Base-by-base conservation (phyloP, 2,888 invertebrate species). In the Malthinus flaveolus region DNA sequence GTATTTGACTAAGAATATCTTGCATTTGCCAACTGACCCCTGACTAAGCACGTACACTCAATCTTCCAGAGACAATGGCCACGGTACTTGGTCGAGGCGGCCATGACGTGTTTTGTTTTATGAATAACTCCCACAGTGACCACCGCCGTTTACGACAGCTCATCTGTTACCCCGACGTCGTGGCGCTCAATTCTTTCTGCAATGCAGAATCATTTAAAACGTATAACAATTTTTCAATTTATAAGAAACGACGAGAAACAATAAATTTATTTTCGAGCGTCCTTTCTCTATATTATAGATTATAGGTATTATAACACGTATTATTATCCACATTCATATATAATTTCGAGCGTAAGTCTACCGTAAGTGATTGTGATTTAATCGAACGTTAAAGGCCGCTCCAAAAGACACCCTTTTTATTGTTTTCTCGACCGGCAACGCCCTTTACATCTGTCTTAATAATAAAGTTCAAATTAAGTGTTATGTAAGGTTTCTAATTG, bases 41-140 rank as follows among this genome's bases (percentile, higher is more conserved):
- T 66, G 66, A 65, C 63, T 64, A 62, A 64, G 65, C 66, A 65
- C 65, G 66, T 64, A 64, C 65, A 66, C 66, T 67, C 67, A 67
- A 67, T 67, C 67, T 67, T 66, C 62, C 52, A 44, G 61, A 63
- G 64, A 64, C 64, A 66, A 66, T 63, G 53, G 66, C 65, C 49
- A 23, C 23, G 58, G 63, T 62, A 62, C 61, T 57, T 61, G 65
- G 59, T 51, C 55, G 61, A 49, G 53, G 50, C 64, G 63, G 62
- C 64, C 68, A 64, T 67, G 68, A 68, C 68, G 66, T 68, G 68
- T 68, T 70, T 70, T 70, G 69, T 67, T 67, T 67, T 67, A 67
- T 67, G 66, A 67, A 67, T 67, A 67, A 71, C 69, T 71, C 69
- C 70, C 69, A 53, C 64, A 62, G 66, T 66, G 69, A 62, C 67